phyloP scores from a whole-genome alignment of 1,140 invertebrate species.

The Heterodera schachtii region DNA sequence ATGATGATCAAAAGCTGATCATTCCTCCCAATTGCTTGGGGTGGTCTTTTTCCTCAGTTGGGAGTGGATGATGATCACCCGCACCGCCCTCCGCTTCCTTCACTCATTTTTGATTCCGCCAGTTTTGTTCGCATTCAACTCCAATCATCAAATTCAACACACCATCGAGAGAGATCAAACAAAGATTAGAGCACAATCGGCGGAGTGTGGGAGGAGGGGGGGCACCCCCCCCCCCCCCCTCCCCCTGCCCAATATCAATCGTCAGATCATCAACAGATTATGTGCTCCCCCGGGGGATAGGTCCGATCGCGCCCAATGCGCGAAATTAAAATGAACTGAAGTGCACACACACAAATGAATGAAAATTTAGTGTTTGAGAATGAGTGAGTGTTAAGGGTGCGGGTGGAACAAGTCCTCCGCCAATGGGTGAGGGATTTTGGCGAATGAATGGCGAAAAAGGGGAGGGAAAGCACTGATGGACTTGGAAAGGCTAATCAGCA shows the following conservation, averaged over 20 bases:
- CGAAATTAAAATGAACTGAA: background rate
- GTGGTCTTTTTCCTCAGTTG: background rate
- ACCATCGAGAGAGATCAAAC: background rate
- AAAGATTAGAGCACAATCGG: background rate
- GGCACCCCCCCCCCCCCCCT: too few species aligned
- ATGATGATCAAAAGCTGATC: background rate
- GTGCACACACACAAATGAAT: background rate
- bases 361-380: background rate
- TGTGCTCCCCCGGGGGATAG: background rate
- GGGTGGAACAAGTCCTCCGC: background rate
- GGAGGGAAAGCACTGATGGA: background rate
- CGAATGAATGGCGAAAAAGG: too few species aligned
- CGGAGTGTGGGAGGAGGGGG: background rate
- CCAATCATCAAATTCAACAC: background rate
- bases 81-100: background rate
- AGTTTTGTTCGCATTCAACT: background rate
- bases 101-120: slow-evolving; percentile 2
- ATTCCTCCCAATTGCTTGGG: background rate
- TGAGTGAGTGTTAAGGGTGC: background rate
- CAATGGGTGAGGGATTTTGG: background rate
- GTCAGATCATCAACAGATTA: slow-evolving; percentile 1
- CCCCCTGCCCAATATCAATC: background rate
- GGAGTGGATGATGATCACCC: background rate
- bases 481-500: too few species aligned
- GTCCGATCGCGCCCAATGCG: background rate